Conservation (phyloP, 2,888 invertebrate genomes). For the Pollenia griseotomentosa region DNA sequence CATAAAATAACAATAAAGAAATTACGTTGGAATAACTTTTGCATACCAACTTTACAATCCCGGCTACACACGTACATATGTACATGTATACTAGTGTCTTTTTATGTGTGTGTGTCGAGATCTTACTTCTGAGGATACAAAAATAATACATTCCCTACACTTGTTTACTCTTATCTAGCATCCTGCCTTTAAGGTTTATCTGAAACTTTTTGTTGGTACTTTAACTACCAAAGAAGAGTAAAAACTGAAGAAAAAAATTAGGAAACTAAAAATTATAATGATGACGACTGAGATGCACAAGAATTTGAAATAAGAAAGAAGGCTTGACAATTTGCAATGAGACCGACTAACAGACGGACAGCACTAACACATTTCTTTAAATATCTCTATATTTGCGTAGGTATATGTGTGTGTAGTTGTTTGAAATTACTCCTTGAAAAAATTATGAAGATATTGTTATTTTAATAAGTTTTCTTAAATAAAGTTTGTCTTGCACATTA, state of each 20-base stretch:
- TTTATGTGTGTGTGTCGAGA: neutral
- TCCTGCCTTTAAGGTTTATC: neutral
- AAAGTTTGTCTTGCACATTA: constrained; percentile 36
- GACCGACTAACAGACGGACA: constrained; percentile 22
- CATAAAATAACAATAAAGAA: constrained; percentile 59
- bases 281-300: constrained; percentile 46
- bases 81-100: neutral
- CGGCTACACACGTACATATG: neutral
- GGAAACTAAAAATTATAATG: constrained; percentile 52
- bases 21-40: constrained; percentile 57
- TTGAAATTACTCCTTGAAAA: constrained; percentile 25
- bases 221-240: constrained; percentile 22
- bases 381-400: neutral
- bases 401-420: neutral
- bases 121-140: neutral
- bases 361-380: constrained; percentile 11
- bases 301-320: constrained; percentile 41
- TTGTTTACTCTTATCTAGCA: neutral
- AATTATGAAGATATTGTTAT: constrained; percentile 53
- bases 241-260: constrained; percentile 7
- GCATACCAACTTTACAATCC: constrained; percentile 34
- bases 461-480: constrained; percentile 47
- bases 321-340: constrained; percentile 34
- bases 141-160: constrained; percentile 5
- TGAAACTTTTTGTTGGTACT: constrained; percentile 15